phyloP scores from a whole-genome alignment of 2,797 vertebrate genomes.

The Melanogrammus aeglefinus region DNA sequence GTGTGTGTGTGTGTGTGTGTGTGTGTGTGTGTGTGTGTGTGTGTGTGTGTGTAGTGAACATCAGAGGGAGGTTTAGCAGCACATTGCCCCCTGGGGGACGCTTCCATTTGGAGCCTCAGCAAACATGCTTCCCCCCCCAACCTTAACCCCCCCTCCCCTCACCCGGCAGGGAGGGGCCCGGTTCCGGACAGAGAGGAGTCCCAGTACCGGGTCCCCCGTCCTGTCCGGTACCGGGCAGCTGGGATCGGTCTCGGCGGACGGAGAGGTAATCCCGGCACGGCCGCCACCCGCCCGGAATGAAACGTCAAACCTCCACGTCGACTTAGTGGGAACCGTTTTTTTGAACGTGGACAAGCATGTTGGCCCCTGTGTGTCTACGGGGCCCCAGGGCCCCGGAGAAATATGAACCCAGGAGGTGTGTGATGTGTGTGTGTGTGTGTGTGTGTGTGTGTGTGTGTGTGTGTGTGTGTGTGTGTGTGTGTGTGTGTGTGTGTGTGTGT shows the following conservation, averaged over 20 bases:
- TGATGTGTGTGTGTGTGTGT: no score
- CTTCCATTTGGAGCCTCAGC: slow-evolving; percentile 62
- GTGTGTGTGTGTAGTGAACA: slow-evolving; percentile 54
- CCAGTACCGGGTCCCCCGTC: slow-evolving; percentile 52
- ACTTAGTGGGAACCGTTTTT: slow-evolving; percentile 46
- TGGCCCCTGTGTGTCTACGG: slow-evolving; percentile 40
- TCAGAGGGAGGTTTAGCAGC: slow-evolving; percentile 58
- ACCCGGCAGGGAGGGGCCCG: slow-evolving; percentile 62
- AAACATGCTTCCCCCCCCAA: slow-evolving; percentile 66
- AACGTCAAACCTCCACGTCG: slow-evolving; percentile 55
- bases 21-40: slow-evolving; percentile 8
- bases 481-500: no score
- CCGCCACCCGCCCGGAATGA: slow-evolving; percentile 68
- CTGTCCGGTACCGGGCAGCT: slow-evolving; percentile 54
- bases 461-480: no score
- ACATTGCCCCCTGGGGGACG: slow-evolving; percentile 57
- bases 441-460: no score
- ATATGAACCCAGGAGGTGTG: no score
- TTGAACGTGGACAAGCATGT: slow-evolving; percentile 67
- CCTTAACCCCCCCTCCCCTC: slow-evolving; percentile 39
- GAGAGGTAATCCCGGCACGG: slow-evolving; percentile 70
- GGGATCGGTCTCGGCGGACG: slow-evolving; percentile 72
- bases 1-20: no score
- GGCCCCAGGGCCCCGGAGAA: no score
- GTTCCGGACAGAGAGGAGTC: slow-evolving; percentile 15